Evolutionary conservation across 1,140 invertebrate genomes (phyloP).

Genomic region (Samia ricini): DNA sequence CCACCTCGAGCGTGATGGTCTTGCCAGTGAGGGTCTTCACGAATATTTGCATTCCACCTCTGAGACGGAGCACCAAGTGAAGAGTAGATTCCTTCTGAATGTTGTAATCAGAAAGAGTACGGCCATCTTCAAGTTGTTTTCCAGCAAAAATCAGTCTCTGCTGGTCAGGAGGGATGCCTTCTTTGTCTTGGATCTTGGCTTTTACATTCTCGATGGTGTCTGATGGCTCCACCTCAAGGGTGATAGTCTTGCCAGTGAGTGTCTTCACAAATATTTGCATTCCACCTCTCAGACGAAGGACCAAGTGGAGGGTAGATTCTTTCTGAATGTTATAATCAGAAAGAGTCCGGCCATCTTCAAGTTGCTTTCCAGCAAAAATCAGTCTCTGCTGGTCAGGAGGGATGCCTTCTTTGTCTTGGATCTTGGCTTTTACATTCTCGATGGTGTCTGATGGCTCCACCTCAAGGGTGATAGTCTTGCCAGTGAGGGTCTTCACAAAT

Average conservation of each 20-base stretch:
- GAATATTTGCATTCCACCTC: too few relatives aligned
- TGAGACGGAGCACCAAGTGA: too few relatives aligned
- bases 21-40: too few relatives aligned
- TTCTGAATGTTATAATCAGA: background rate
- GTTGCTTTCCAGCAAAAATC: conserved; percentile 1
- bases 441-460: conserved; percentile 12
- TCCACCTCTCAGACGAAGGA: background rate
- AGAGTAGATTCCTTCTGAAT: conserved; percentile 41
- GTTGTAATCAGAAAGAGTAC: conserved; percentile 38
- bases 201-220: conserved; percentile 68
- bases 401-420: conserved; percentile 1
- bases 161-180: too few relatives aligned
- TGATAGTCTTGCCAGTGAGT: conserved; percentile 58
- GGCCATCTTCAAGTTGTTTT: conserved; percentile 41
- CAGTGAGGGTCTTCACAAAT: conserved; percentile 79
- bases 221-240: conserved; percentile 81
- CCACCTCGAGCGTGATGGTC: too few relatives aligned
- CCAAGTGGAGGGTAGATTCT: background rate
- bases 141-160: too few relatives aligned
- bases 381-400: background rate
- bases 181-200: conserved; percentile 79
- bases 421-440: conserved; percentile 17
- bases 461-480: conserved; percentile 21
- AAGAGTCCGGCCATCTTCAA: background rate
- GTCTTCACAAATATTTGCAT: conserved; percentile 76